These are phyloP conservation scores for Paramormyrops hopkinsi DNA, from an alignment of 2,797 vertebrate species.

Conservation along the genomic window DNA sequence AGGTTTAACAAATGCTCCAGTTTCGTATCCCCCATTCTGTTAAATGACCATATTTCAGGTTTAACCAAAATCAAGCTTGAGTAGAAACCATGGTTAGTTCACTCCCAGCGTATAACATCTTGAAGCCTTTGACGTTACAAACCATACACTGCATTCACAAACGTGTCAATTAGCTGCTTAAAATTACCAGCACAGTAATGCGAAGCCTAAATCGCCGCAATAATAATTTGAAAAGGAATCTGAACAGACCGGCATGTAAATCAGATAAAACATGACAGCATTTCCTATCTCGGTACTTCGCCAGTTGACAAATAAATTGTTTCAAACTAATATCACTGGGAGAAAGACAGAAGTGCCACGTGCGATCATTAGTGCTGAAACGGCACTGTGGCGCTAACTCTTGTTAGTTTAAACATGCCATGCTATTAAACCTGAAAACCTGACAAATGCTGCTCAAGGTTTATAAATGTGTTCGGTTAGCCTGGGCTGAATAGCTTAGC, in stretches of 20 bases:
- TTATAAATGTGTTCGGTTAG: not conserved
- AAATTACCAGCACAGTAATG: not conserved
- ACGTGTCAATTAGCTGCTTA: not conserved
- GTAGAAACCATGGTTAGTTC: not conserved
- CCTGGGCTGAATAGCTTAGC: not conserved
- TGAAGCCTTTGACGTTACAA: not conserved
- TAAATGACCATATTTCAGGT: not conserved
- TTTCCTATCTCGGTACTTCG: not conserved
- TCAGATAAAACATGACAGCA: not conserved
- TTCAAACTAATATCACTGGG: not conserved
- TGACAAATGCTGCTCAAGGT: not conserved
- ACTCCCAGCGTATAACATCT: not conserved
- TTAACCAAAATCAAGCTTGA: not conserved
- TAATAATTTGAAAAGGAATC: not conserved
- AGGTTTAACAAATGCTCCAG: not conserved
- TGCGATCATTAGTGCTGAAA: not conserved
- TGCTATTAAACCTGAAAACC: not conserved
- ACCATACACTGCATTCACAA: not conserved
- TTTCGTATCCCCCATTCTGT: not conserved
- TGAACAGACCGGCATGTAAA: not conserved
- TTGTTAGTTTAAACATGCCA: not conserved
- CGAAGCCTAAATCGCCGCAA: not conserved
- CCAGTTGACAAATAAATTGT: not conserved
- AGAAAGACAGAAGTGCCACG: not conserved
- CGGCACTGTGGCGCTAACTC: not conserved